Conservation (phyloP, 2,888 invertebrate genomes). For the Tachina fera region DNA sequence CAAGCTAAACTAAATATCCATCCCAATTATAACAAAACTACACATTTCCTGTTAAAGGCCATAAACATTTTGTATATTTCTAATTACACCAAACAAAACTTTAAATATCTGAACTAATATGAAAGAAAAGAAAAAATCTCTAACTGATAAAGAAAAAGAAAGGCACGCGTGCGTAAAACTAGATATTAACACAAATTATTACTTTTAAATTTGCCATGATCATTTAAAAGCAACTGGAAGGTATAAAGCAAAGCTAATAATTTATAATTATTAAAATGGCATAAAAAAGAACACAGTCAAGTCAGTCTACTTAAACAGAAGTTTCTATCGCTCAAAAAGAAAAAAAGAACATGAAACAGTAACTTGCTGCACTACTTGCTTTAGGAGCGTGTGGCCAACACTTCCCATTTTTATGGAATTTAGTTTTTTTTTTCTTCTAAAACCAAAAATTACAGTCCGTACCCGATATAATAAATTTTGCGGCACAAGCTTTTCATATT, state of each 20-base stretch:
- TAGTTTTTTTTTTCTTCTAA: constrained; percentile 24
- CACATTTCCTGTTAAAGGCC: constrained; percentile 48
- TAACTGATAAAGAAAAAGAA: constrained; percentile 41
- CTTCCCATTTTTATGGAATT: constrained; percentile 57
- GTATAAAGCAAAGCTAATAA: constrained; percentile 20
- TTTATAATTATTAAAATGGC: constrained; percentile 28
- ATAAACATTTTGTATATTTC: constrained; percentile 53
- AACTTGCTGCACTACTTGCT: constrained; percentile 70
- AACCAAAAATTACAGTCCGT: constrained; percentile 13
- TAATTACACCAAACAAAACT: constrained; percentile 38
- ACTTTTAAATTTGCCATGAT: constrained; percentile 59
- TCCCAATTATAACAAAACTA: constrained; percentile 49
- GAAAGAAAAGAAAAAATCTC: constrained; percentile 4
- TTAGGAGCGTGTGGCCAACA: constrained; percentile 70
- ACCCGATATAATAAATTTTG: constrained; percentile 48
- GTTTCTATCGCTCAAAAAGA: neutral
- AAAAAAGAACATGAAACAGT: constrained; percentile 37
- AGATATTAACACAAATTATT: constrained; percentile 64
- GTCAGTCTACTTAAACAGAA: neutral
- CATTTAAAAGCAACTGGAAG: constrained; percentile 52
- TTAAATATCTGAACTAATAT: neutral
- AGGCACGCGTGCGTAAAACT: constrained; percentile 69
- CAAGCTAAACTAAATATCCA: constrained; percentile 21
- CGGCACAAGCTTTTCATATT: constrained; percentile 22
- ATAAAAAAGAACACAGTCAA: neutral